Percentiles rank a stretch among this genome's conserved stretches.
These are phyloP conservation scores for Cromileptes altivelis DNA, from an alignment of 2,113 vertebrate species.

Conservation along the genomic window DNA sequence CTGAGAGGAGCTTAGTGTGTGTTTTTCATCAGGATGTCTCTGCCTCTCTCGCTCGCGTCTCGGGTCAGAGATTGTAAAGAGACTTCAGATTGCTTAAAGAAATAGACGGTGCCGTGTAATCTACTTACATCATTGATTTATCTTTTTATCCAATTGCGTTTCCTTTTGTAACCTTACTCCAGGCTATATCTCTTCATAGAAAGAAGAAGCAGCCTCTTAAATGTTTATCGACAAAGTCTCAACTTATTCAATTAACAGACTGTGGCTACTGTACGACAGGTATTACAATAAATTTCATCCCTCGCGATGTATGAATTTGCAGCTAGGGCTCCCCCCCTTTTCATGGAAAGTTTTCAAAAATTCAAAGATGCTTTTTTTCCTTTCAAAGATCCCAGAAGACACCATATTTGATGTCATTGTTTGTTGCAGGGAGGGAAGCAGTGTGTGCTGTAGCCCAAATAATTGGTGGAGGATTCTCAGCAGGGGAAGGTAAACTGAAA, in stretches of 20 bases:
- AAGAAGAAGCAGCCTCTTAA: constrained; percentile 29
- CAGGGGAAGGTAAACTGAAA: constrained; percentile 83
- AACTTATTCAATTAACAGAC: constrained; percentile 64
- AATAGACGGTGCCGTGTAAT: constrained; percentile 70
- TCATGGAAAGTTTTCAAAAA: constrained; percentile 63
- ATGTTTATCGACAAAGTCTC: constrained; percentile 69
- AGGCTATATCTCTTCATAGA: constrained; percentile 68
- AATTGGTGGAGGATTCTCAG: constrained; percentile 78
- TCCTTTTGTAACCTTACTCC: constrained; percentile 70
- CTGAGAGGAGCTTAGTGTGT: constrained; percentile 69
- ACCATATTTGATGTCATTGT: constrained; percentile 73
- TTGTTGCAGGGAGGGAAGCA: constrained; percentile 60
- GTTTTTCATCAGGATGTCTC: constrained; percentile 63
- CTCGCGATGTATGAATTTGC: constrained; percentile 48
- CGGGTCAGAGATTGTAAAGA: constrained; percentile 55
- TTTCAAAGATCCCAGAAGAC: constrained; percentile 64
- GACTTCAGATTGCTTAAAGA: constrained; percentile 69
- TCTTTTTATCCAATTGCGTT: constrained; percentile 69
- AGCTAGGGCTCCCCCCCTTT: constrained; percentile 30
- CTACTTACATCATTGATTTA: constrained; percentile 74
- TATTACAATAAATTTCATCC: constrained; percentile 12
- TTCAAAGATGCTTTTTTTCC: constrained; percentile 27
- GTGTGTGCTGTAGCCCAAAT: constrained; percentile 74
- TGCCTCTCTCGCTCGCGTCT: constrained; percentile 35
- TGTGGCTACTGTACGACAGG: constrained; percentile 19